Evolutionary conservation across 2,797 vertebrate genomes (phyloP).

Genomic region (Buceros bicornis): DNA sequence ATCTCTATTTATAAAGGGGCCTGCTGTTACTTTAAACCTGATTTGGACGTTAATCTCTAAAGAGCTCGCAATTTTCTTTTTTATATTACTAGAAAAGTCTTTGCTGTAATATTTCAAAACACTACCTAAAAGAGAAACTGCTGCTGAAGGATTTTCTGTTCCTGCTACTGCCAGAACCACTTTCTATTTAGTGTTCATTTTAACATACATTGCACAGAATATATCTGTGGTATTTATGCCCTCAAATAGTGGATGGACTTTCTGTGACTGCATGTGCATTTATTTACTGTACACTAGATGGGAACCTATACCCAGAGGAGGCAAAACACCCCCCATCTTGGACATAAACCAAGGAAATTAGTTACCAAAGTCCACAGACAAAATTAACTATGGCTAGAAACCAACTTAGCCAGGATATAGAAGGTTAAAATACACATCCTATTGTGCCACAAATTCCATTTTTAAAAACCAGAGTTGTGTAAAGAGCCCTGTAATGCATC

Average conservation of each 20-base stretch:
- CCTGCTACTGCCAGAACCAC: background rate
- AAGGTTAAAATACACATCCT: background rate
- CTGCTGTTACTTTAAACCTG: background rate
- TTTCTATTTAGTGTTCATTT: background rate
- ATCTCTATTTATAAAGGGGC: background rate
- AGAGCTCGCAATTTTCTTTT: background rate
- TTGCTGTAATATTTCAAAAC: background rate
- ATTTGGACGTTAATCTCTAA: background rate
- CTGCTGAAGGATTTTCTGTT: background rate
- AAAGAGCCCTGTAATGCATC: background rate
- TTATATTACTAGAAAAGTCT: background rate
- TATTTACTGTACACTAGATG: background rate
- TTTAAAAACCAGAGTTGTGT: background rate
- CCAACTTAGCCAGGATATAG: background rate
- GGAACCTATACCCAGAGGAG: background rate
- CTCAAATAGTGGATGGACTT: background rate
- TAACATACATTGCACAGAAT: background rate
- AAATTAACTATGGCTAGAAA: background rate
- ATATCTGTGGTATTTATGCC: background rate
- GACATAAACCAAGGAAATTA: background rate
- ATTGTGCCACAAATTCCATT: background rate
- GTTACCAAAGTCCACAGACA: background rate
- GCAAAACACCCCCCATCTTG: background rate
- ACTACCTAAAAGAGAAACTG: background rate
- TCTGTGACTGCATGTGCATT: background rate